A percentile compares a stretch with the other conserved stretches of the same genome.
These are phyloP conservation scores for Triplophysa tibetana DNA, from an alignment of 2,113 vertebrate species.

Conservation along the genomic window DNA sequence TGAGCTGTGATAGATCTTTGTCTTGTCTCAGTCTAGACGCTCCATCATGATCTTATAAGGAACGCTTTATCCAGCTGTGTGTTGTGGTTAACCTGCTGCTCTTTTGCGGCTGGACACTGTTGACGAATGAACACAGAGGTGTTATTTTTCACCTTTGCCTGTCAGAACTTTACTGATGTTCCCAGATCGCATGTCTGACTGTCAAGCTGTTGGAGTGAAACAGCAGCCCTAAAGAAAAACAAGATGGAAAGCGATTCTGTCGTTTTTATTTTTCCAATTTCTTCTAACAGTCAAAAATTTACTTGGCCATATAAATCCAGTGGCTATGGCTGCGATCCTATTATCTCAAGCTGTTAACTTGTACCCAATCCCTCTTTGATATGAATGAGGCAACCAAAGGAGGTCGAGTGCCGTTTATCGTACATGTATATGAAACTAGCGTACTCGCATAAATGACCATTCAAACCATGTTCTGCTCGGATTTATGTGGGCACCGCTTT, in stretches of 20 bases:
- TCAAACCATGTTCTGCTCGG: conserved; percentile 17
- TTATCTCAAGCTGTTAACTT: conserved; percentile 63
- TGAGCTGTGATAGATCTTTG: conserved; percentile 17
- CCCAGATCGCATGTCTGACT: conserved; percentile 65
- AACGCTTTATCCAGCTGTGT: conserved; percentile 6
- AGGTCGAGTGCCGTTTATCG: conserved; percentile 24
- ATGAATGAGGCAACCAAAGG: conserved; percentile 24
- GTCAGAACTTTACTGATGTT: conserved; percentile 71
- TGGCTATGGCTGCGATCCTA: conserved; percentile 58
- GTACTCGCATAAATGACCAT: conserved; percentile 21
- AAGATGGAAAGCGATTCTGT: conserved; percentile 48
- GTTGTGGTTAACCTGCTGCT: conserved; percentile 44
- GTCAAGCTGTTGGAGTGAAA: conserved; percentile 66
- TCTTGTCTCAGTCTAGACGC: conserved; percentile 10
- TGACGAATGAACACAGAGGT: conserved; percentile 67
- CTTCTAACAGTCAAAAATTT: conserved; percentile 59
- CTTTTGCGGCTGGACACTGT: conserved; percentile 52
- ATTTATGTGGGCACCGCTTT: conserved; percentile 37
- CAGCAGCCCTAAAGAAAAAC: conserved; percentile 50
- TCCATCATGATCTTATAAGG: conserved; percentile 33
- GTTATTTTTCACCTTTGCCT: conserved; percentile 69
- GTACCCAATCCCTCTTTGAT: conserved; percentile 58
- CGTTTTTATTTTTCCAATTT: conserved; percentile 62
- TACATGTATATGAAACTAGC: conserved; percentile 29
- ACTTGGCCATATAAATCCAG: conserved; percentile 61